Conservation (phyloP, 2,797 vertebrate genomes). For the Rhinatrema bivittatum region DNA sequence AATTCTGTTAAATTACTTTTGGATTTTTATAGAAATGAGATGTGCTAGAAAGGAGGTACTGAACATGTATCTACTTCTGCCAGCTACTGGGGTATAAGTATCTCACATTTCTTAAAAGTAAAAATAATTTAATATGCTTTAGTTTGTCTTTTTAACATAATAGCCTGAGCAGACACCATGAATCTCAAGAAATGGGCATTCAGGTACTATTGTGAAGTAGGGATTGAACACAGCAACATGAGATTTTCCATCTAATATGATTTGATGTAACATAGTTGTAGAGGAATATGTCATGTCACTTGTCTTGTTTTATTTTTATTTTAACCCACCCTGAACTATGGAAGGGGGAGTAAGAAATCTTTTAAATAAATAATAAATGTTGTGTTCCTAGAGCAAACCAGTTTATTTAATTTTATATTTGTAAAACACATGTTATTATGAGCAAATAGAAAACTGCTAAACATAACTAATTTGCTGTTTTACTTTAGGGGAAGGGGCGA, state of each 20-base stretch:
- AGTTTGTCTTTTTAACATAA: neutral
- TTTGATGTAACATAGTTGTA: too few species aligned
- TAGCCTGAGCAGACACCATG: neutral
- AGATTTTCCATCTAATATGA: too few species aligned
- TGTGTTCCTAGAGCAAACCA: neutral
- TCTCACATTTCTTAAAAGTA: neutral
- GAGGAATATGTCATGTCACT: too few species aligned
- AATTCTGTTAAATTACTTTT: slow-evolving; percentile 10
- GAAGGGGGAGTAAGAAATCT: too few species aligned
- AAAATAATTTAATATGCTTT: neutral
- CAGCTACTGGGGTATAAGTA: neutral
- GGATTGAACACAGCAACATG: too few species aligned
- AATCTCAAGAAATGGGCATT: neutral
- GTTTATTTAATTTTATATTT: neutral
- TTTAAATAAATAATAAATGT: too few species aligned
- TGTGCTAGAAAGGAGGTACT: neutral
- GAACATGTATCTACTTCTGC: neutral
- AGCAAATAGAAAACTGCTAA: too few species aligned
- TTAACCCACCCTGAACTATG: too few species aligned
- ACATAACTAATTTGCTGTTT: too few species aligned
- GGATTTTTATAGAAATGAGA: neutral
- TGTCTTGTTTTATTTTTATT: too few species aligned
- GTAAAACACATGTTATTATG: neutral
- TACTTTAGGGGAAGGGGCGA: too few species aligned
- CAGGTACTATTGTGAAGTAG: neutral